A percentile compares a stretch with the other conserved stretches of the same genome.
Evolutionary conservation across 2,888 invertebrate genomes (phyloP).

Genomic region (Corythucha ciliata): DNA sequence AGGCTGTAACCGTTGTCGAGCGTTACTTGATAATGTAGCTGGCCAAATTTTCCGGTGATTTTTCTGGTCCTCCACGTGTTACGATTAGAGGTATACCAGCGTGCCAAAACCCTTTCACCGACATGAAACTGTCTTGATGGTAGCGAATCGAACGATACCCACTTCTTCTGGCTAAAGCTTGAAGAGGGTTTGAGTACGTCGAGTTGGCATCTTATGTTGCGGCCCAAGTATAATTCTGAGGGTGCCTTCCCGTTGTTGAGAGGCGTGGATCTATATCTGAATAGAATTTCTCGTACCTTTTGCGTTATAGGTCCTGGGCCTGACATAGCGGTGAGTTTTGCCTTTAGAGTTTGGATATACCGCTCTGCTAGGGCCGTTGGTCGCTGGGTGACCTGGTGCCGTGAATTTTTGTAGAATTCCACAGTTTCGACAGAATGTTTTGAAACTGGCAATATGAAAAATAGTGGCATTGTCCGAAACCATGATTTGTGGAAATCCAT

Average conservation of each 20-base stretch:
- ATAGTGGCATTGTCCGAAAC: slow-evolving; percentile 27
- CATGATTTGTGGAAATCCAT: slow-evolving; percentile 19
- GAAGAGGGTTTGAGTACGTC: slow-evolving; percentile 7
- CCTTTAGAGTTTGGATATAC: slow-evolving; percentile 23
- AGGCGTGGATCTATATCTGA: slow-evolving; percentile 1
- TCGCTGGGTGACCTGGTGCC: slow-evolving; percentile 28
- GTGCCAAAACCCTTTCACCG: slow-evolving; percentile 4
- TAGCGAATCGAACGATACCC: background rate
- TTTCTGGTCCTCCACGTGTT: slow-evolving; percentile 1
- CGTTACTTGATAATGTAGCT: slow-evolving; percentile 7
- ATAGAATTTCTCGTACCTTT: slow-evolving; percentile 2
- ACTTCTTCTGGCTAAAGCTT: background rate
- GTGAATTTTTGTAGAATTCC: slow-evolving; percentile 22
- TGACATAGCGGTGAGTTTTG: slow-evolving; percentile 16
- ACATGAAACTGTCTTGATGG: slow-evolving; percentile 8
- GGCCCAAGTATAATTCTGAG: slow-evolving; percentile 17
- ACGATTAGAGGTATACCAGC: background rate
- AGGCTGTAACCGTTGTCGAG: slow-evolving; percentile 18
- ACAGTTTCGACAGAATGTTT: slow-evolving; percentile 20
- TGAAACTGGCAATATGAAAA: slow-evolving; percentile 24
- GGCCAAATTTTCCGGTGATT: slow-evolving; percentile 4
- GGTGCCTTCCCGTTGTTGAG: slow-evolving; percentile 9
- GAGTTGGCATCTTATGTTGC: slow-evolving; percentile 21
- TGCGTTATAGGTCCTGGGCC: background rate
- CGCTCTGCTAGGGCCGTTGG: slow-evolving; percentile 31